Conservation (phyloP, 2,113 vertebrate species). For the Oplegnathus fasciatus region DNA sequence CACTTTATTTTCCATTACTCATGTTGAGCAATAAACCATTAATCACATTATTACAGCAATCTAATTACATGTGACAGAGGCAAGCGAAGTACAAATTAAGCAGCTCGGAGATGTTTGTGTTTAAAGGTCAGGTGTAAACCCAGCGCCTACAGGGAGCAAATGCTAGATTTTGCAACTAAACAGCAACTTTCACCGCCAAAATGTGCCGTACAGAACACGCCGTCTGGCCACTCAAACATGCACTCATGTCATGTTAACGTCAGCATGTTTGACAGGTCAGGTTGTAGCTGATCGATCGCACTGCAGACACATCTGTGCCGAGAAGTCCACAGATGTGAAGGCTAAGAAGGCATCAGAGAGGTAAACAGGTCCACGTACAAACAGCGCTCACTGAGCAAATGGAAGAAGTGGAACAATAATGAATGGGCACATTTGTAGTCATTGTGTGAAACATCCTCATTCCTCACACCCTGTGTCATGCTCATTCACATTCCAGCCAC, state of each 20-base stretch:
- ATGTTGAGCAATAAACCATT: conserved; percentile 54
- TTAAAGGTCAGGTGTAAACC: conserved; percentile 73
- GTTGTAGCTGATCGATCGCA: conserved; percentile 59
- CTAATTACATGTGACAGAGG: conserved; percentile 57
- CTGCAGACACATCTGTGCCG: conserved; percentile 37
- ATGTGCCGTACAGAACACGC: not conserved
- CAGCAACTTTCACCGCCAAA: conserved; percentile 14
- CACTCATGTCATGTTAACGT: conserved; percentile 52
- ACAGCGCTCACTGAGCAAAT: conserved; percentile 32
- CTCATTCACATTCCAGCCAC: conserved; percentile 74
- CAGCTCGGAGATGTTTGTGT: conserved; percentile 58
- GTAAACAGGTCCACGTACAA: conserved; percentile 34
- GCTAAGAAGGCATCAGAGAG: conserved; percentile 14
- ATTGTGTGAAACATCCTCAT: conserved; percentile 68
- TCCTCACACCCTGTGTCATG: conserved; percentile 43
- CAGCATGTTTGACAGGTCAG: conserved; percentile 62
- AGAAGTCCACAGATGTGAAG: conserved; percentile 28
- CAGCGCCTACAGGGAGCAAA: conserved; percentile 5
- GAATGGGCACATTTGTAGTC: conserved; percentile 73
- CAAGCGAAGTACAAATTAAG: conserved; percentile 50
- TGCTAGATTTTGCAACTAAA: conserved; percentile 1
- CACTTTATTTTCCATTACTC: conserved; percentile 54
- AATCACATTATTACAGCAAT: conserved; percentile 61
- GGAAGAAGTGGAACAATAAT: conserved; percentile 58
- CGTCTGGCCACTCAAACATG: conserved; percentile 33